Evolutionary conservation across 2,797 vertebrate species (phyloP).

Genomic region (Squalus acanthias): DNA sequence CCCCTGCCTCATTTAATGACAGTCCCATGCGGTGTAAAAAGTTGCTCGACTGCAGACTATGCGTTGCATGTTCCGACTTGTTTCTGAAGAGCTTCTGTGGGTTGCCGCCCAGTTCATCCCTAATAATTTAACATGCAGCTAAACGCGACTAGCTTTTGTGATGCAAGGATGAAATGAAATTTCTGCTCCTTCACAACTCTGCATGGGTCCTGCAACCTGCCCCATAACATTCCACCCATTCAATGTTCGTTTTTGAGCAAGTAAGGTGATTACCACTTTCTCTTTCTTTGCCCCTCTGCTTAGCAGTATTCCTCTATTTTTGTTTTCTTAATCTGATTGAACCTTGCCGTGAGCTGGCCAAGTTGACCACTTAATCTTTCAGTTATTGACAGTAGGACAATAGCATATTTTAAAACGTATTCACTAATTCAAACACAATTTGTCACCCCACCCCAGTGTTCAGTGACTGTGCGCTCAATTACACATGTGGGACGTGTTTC

Average conservation of each 20-base stretch:
- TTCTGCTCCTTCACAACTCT: background rate
- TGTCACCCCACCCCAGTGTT: background rate
- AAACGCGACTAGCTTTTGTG: background rate
- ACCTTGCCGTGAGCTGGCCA: background rate
- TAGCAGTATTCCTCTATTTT: background rate
- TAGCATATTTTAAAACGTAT: background rate
- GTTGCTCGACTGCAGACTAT: too few species aligned
- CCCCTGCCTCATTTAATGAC: background rate
- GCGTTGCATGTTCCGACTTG: background rate
- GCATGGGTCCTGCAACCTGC: background rate
- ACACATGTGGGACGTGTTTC: background rate
- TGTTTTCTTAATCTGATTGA: constrained; percentile 6
- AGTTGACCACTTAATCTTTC: background rate
- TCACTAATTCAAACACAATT: background rate
- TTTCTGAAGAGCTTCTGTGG: background rate
- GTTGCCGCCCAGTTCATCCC: background rate
- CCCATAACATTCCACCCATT: background rate
- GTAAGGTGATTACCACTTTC: background rate
- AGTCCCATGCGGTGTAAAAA: background rate
- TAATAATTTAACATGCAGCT: background rate
- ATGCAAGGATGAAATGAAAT: background rate
- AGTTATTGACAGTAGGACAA: background rate
- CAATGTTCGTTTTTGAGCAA: background rate
- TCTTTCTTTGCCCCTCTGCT: background rate
- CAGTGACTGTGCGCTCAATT: background rate